These are phyloP conservation scores for Aspidapion aeneum DNA, from an alignment of 2,888 invertebrate species.

Conservation along the genomic window DNA sequence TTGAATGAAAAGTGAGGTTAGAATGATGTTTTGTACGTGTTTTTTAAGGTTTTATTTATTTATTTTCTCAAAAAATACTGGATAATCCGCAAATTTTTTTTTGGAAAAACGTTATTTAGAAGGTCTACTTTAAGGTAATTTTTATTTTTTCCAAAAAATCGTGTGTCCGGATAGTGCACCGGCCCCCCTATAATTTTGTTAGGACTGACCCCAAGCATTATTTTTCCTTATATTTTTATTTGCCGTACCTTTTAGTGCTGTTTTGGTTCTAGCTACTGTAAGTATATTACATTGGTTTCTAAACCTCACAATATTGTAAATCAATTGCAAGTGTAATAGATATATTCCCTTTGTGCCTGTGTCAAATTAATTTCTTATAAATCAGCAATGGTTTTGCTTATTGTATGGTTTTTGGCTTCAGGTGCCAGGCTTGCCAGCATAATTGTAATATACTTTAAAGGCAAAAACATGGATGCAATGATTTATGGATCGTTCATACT, in stretches of 20 bases:
- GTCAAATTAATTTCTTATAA: conserved; percentile 58
- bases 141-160: too few species aligned
- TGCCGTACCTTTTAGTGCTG: conserved; percentile 78
- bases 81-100: too few species aligned
- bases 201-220: conserved; percentile 91
- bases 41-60: too few species aligned
- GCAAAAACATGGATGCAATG: too few species aligned
- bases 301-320: conserved; percentile 96
- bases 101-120: too few species aligned
- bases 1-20: too few species aligned
- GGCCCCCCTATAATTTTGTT: conserved; percentile 85
- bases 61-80: too few species aligned
- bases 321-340: conserved; percentile 98
- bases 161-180: too few species aligned
- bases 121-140: too few species aligned
- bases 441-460: conserved; percentile 87
- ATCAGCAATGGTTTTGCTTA: conserved; percentile 51
- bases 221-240: conserved; percentile 93
- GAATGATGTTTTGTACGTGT: too few species aligned
- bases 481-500: too few species aligned
- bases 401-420: conserved; percentile 70
- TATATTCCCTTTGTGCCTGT: conserved; percentile 76
- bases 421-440: conserved; percentile 86
- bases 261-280: conserved; percentile 80
- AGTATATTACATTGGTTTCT: conserved; percentile 93